phyloP scores from a whole-genome alignment of 2,797 vertebrate species.

The Chromis chromis region DNA sequence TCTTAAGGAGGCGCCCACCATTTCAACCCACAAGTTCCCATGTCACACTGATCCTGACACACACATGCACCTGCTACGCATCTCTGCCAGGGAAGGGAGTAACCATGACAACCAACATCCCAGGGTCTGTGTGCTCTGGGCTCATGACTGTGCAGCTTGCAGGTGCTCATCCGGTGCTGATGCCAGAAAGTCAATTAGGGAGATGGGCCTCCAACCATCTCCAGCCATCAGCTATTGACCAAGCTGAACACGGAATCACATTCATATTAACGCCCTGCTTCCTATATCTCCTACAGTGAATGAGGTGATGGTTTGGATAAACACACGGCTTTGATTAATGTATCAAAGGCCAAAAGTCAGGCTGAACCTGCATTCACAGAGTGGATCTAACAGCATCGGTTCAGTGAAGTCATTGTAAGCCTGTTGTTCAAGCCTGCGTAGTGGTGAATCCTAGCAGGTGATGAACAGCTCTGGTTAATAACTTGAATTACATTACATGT shows the following conservation, averaged over 20 bases:
- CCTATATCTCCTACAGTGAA: conserved; percentile 65
- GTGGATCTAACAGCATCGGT: conserved; percentile 55
- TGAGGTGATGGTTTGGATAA: conserved; percentile 60
- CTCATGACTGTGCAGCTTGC: conserved; percentile 84
- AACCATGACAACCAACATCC: conserved; percentile 84
- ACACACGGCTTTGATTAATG: conserved; percentile 58
- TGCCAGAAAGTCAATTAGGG: conserved; percentile 85
- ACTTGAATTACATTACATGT: conserved; percentile 61
- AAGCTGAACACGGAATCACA: conserved; percentile 77
- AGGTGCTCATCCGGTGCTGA: conserved; percentile 83
- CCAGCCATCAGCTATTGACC: conserved; percentile 78
- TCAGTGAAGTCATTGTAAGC: conserved; percentile 49
- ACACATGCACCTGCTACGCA: conserved; percentile 82
- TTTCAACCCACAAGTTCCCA: conserved; percentile 81
- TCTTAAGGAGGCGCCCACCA: conserved; percentile 78
- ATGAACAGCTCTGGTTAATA: conserved; percentile 59
- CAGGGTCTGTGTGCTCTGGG: conserved; percentile 77
- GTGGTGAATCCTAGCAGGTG: conserved; percentile 58
- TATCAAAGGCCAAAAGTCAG: conserved; percentile 43
- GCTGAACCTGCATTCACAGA: conserved; percentile 39
- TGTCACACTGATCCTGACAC: conserved; percentile 81
- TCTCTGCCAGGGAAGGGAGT: conserved; percentile 81
- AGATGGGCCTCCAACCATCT: conserved; percentile 78
- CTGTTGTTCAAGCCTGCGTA: conserved; percentile 49
- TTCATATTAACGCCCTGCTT: conserved; percentile 68